These are phyloP conservation scores for Nomada flava DNA, from an alignment of 2,888 invertebrate genomes.

Conservation along the genomic window DNA sequence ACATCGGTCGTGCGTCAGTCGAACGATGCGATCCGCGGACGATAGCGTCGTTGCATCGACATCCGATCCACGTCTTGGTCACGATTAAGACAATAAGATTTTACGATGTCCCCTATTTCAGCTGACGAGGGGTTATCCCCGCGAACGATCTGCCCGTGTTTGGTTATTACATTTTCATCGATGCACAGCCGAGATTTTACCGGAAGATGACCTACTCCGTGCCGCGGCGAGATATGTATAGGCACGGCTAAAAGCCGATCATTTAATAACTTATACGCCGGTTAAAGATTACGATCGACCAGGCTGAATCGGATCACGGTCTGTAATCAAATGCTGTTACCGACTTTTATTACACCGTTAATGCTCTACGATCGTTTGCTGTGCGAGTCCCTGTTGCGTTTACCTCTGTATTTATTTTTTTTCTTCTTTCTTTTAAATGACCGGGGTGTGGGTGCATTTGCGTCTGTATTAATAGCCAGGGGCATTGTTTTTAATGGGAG, in stretches of 20 bases:
- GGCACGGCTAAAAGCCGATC: slow-evolving; percentile 58
- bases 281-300: slow-evolving; percentile 59
- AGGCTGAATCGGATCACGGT: slow-evolving; percentile 62
- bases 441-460: background rate
- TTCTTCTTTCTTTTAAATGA: background rate
- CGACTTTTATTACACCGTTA: slow-evolving; percentile 62
- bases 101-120: slow-evolving; percentile 56
- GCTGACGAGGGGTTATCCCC: slow-evolving; percentile 37
- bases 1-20: slow-evolving; percentile 39
- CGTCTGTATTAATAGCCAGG: background rate
- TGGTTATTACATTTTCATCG: slow-evolving; percentile 64
- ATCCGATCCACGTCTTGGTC: slow-evolving; percentile 19
- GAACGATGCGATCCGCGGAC: slow-evolving; percentile 27
- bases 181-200: slow-evolving; percentile 46
- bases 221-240: slow-evolving; percentile 15
- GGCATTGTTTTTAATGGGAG: slow-evolving; percentile 10
- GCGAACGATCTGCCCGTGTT: slow-evolving; percentile 51
- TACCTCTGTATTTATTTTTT: background rate
- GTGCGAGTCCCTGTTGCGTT: background rate
- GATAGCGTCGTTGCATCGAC: slow-evolving; percentile 25
- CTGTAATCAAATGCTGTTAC: slow-evolving; percentile 67
- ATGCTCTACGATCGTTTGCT: slow-evolving; percentile 38
- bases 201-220: slow-evolving; percentile 63
- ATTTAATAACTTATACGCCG: slow-evolving; percentile 64
- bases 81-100: slow-evolving; percentile 61